Base-by-base conservation (phyloP, 1,140 invertebrate species). In the Tetramorium alpestre region DNA sequence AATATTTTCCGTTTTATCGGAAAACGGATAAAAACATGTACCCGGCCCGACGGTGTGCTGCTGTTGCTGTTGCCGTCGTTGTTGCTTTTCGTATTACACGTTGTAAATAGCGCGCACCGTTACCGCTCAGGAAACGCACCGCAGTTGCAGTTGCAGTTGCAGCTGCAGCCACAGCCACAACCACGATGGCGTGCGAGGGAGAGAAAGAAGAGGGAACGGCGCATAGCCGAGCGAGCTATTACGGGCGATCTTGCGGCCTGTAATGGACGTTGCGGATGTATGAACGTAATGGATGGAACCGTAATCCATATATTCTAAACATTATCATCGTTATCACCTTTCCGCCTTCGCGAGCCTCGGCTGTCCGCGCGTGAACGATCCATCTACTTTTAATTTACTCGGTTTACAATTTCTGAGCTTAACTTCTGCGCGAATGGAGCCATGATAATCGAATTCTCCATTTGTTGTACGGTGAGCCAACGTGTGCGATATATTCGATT, bases 301-400 rank as follows among this genome's bases (percentile, higher is more conserved):
- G 82, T 64, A 85, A 85, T 85, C 73, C 58, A 85, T 85, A 85
- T 85, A 75, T 84, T 75, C 80, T 84, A 84, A 84, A 73, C 69
- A 84, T 84, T 84, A 84, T 49, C 69, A 75, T 75, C 69, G 80
- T 84, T 84, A 84, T 84, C 80, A 47, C 69, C 69, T 82, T 58
- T 28, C 54, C 69, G 54, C 51, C 33, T 75, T 75, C 69, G 54
- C 54, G 51, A 60, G 58, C 11, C 80, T 58, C 8, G n/a, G 33
- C 64, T 62, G 28, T 60, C n/a, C 56, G 56, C 33, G 38, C 47
- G 28, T 25, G 47, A 47, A 82, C 54, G 80, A 84, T 84, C 69
- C 69, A 84, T 84, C 80, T 75, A 73, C 54, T 72, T 60, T 62
- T 84, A 47, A 84, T 75, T 60, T 47, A 60, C 54, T 58, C 41